Conservation (phyloP, 2,888 invertebrate species). For the Cremastinae sp. region DNA sequence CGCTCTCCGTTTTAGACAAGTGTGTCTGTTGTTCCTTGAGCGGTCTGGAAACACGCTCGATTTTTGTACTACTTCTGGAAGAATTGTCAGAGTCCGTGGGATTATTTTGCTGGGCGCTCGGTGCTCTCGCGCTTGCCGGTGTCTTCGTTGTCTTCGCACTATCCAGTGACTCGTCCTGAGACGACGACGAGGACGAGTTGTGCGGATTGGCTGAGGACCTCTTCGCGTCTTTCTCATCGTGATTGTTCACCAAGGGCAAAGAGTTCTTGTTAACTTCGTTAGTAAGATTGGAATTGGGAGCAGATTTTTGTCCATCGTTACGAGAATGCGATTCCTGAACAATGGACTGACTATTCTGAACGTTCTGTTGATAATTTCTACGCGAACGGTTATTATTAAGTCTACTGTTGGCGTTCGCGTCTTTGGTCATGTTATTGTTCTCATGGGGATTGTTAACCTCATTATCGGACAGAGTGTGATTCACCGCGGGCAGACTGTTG, state of each 20-base stretch:
- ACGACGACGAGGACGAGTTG: constrained; percentile 58
- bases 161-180: constrained; percentile 64
- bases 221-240: constrained; percentile 69
- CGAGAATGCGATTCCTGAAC: constrained; percentile 15
- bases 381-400: constrained; percentile 70
- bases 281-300: constrained; percentile 22
- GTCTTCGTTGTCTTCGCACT: constrained; percentile 38
- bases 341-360: constrained; percentile 40
- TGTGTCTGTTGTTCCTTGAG: constrained; percentile 66
- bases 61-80: constrained; percentile 58
- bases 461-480: constrained; percentile 64
- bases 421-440: constrained; percentile 64
- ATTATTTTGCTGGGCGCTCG: constrained; percentile 31
- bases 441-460: constrained; percentile 65
- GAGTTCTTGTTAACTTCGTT: constrained; percentile 44
- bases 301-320: constrained; percentile 35
- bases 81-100: constrained; percentile 62
- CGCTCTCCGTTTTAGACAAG: constrained; percentile 59
- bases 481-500: constrained; percentile 61
- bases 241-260: constrained; percentile 44
- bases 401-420: constrained; percentile 66
- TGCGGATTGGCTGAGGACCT: constrained; percentile 62
- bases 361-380: constrained; percentile 67
- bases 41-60: constrained; percentile 64
- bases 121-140: too few species aligned